Evolutionary conservation across 2,113 vertebrate species (phyloP), one percentile per base, ranked within the genome.

Genomic region (Oenanthe melanoleuca): DNA sequence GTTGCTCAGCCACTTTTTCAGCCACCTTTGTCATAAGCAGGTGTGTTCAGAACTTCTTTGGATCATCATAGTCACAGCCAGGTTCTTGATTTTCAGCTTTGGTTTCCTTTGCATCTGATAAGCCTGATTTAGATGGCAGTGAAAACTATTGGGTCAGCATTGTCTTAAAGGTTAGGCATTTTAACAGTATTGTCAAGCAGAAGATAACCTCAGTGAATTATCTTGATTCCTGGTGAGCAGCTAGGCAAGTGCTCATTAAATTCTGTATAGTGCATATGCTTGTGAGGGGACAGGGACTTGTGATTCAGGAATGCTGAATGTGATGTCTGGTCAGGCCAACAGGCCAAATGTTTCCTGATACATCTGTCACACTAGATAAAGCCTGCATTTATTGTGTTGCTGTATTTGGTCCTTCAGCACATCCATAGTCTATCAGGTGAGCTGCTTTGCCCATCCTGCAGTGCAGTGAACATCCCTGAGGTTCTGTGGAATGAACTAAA

Each of bases 391-490:
- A 38, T 64, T 71, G 37, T 31, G 16, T 49, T 77, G 63, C 72
- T 53, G 0, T 31, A 5, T 34, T 6, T 1, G 6, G 17, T 67
- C 42, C 52, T 50, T 60, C 11, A 67, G 26, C 24, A 12, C 3
- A 1, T 44, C 78, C 24, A 5, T 13, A 21, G 6, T 15, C 19
- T 37, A 37, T 37, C 34, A 63, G 38, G 8, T 3, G 33, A 72
- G 63, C n/a, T 86, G 20, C 37, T 53, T 73, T 57, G 64, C 22
- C 45, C 19, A 29, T 42, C 11, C 55, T 86, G 66, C 0, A 4
- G 2, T 25, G 47, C 47, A 15, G 12, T 12, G 21, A 5, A 8
- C 14, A 22, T 37, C 12, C 21, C 28, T 45, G 69, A 53, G 42
- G 7, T 53, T 40, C 4, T 20, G 10, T 45, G 37, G 40, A 20